These are phyloP conservation scores for Gymnothorax reevesii DNA, from an alignment of 2,797 vertebrate species.

Conservation along the genomic window DNA sequence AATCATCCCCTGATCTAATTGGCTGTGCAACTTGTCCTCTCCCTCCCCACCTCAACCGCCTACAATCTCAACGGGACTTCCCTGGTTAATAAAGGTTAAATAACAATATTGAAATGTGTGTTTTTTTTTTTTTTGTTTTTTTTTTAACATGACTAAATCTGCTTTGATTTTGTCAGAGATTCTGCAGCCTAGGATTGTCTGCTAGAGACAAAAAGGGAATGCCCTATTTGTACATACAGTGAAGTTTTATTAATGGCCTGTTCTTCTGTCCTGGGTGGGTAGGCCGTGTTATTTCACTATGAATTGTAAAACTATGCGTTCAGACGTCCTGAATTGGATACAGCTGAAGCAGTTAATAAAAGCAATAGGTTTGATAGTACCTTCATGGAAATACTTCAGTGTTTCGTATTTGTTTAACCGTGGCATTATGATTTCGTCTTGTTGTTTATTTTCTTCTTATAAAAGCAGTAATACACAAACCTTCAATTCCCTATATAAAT, in stretches of 20 bases:
- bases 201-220: background rate
- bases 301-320: background rate
- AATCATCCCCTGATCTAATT: no score
- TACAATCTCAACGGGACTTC: no score
- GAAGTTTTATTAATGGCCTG: background rate
- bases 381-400: background rate
- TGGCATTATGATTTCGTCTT: no score
- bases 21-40: no score
- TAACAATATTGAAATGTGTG: no score
- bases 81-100: no score
- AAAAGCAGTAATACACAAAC: no score
- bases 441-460: no score
- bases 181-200: background rate
- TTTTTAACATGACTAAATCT: background rate
- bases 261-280: background rate
- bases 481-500: no score
- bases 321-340: background rate
- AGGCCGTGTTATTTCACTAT: background rate
- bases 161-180: background rate
- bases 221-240: background rate
- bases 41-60: no score
- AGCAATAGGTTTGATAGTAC: background rate
- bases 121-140: no score
- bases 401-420: no score
- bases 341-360: background rate